Base-by-base conservation (phyloP, 2,113 vertebrate genomes). In the Toxotes chatareus region DNA sequence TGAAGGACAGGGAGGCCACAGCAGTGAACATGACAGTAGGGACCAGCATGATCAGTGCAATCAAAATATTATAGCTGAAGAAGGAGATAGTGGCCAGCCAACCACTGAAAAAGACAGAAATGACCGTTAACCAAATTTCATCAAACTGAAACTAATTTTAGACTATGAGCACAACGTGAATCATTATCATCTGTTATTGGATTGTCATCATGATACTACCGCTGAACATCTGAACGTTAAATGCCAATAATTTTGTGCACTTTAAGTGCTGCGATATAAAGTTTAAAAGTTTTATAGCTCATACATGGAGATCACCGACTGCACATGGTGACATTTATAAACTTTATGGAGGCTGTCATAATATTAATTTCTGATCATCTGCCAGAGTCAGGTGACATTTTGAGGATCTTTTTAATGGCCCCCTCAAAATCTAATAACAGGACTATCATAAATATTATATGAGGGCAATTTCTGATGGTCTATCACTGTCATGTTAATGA, bases 41-140 rank as follows among this genome's bases (percentile, higher is more conserved):
- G 76, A 99, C 95, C 71, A 99, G 94, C 98, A 99, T 99, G 86
- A 99, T 94, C 79, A 99, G 94, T 0, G 97, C 97, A 0, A 97
- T 95, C 7, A 98, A 95, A 51, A 98, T 94, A 0, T 97, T 99
- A 59, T 97, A 98, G 81, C 97, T 96, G 0, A 99, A 98, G 93
- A 96, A 99, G 85, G 96, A 96, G 80, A 99, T 96, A 0, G 98
- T 97, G 14, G 97, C 98, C 5, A 99, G 95, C 98, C 98, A 99
- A 79, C 98, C 98, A 0, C 98, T 99, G 94, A 64, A 78, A 88
- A 76, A 93, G 73, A 94, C 8, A 89, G 17, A 84, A 34, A 67
- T 31, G 5, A 62, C 4, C 27, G 23, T 68, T 61, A 76, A 32
- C 3, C 51, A 6, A 38, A 76, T 21, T 17, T 19, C 0, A 38